Evolutionary conservation across 2,888 invertebrate genomes (phyloP), one percentile per base, ranked within the genome.

Genomic region (Aromia moschata): DNA sequence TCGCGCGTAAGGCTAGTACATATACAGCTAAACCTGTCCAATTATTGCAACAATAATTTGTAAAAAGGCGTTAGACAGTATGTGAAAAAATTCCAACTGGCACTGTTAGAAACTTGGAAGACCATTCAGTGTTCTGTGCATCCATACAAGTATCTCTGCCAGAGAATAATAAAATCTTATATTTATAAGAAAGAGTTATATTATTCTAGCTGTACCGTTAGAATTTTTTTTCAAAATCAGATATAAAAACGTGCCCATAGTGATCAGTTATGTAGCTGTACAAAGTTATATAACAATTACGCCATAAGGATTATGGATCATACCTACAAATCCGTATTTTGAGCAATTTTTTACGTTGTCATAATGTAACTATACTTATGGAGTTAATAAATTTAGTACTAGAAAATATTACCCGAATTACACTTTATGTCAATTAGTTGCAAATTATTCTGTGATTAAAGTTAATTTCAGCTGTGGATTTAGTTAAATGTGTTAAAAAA

Each of bases 51-150:
- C 37, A 49, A 25, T 49, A 43, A 18, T 25, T 38, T 49, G 20
- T 49, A 38, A 49, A 38, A 49, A 37, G 46, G 46, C 46, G 36
- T 36, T 36, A 37, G 38, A 38, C 25, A 11, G 17, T 18, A 10
- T 2, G 2, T 49, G 49, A 12, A 20, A 20, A 36, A 49, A 63
- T 68, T 69, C 62, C 65, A 63, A 69, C 60, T 69, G 70, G 71
- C 70, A 71, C 71, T 70, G 69, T 70, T 70, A 69, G 72, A 72
- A 72, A 62, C 61, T 69, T 77, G 77, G 76, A 77, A 77, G 77
- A 76, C 77, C 74, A 73, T 73, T 76, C 70, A 70, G 69, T 73
- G 69, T 68, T 71, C 64, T 70, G 70, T 69, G 68, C 67, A 70
- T 70, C 62, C 70, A 64, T 64, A 64, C 68, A 62, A 60, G 58